Conservation (phyloP, 2,888 invertebrate genomes). For the Macaria liturata region DNA sequence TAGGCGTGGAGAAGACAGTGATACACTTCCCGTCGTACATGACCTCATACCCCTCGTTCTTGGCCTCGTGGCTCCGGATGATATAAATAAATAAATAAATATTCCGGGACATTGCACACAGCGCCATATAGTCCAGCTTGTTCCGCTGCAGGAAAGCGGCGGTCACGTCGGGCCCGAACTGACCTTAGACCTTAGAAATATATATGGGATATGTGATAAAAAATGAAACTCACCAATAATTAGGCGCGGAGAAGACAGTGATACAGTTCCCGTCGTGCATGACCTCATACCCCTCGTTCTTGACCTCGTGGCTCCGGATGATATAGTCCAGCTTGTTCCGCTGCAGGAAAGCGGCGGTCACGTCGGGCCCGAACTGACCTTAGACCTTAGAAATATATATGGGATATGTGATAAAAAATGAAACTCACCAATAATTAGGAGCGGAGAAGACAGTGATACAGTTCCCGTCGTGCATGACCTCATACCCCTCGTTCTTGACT, state of each 20-base stretch:
- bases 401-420: too few relatives aligned
- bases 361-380: constrained; percentile 99
- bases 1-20: constrained; percentile 99
- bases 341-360: constrained; percentile 93
- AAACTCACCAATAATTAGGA: constrained; percentile 98
- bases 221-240: constrained; percentile 98
- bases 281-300: constrained; percentile 97
- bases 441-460: constrained; percentile 99
- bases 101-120: too few relatives aligned
- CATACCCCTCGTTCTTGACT: constrained; percentile 98
- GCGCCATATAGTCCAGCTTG: constrained; percentile 96
- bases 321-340: constrained; percentile 96
- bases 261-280: constrained; percentile 98
- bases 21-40: constrained; percentile 98
- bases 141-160: constrained; percentile 92
- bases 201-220: too few relatives aligned
- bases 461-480: constrained; percentile 96
- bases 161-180: constrained; percentile 99
- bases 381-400: too few relatives aligned
- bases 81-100: too few relatives aligned
- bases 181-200: too few relatives aligned
- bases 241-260: constrained; percentile 99
- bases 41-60: constrained; percentile 97
- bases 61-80: constrained; percentile 98
- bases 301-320: constrained; percentile 98